Conservation (phyloP, 2,888 invertebrate genomes). For the Lycia hirtaria region DNA sequence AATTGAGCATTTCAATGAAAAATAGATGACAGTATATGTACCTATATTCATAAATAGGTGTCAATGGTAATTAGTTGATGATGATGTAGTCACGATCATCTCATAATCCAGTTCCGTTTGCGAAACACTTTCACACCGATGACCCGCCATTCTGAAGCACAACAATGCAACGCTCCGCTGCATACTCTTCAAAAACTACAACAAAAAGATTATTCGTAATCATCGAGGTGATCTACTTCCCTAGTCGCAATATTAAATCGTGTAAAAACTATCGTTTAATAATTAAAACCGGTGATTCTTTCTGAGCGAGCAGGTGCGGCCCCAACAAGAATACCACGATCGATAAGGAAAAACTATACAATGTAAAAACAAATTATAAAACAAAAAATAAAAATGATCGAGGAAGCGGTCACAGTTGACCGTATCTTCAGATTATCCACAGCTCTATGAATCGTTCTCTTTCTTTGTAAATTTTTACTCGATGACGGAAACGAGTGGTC, state of each 20-base stretch:
- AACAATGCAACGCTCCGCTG: constrained; percentile 64
- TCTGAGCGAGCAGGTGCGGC: constrained; percentile 67
- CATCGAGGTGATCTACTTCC: constrained; percentile 80
- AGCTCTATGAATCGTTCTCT: constrained; percentile 67
- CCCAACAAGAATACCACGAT: constrained; percentile 64
- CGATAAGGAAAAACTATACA: constrained; percentile 67
- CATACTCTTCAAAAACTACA: constrained; percentile 68
- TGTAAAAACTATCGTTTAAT: constrained; percentile 76
- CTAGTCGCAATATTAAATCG: constrained; percentile 77
- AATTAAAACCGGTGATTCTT: constrained; percentile 75
- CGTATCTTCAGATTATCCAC: constrained; percentile 78
- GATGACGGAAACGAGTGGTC: constrained; percentile 73
- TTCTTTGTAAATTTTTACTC: constrained; percentile 68
- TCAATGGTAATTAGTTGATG: constrained; percentile 25
- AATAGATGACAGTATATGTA: too few relatives aligned
- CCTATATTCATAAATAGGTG: too few relatives aligned
- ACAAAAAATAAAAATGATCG: constrained; percentile 78
- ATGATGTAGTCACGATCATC: constrained; percentile 30
- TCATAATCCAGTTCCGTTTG: constrained; percentile 57
- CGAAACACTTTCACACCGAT: constrained; percentile 62
- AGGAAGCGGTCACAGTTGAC: constrained; percentile 83
- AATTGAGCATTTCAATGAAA: too few relatives aligned
- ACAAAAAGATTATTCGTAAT: constrained; percentile 79
- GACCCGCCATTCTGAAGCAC: constrained; percentile 60
- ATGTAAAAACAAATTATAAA: constrained; percentile 81